Percentiles rank a stretch among this genome's conserved stretches.
phyloP scores from a whole-genome alignment of 2,797 vertebrate genomes.

The Ficedula albicollis region DNA sequence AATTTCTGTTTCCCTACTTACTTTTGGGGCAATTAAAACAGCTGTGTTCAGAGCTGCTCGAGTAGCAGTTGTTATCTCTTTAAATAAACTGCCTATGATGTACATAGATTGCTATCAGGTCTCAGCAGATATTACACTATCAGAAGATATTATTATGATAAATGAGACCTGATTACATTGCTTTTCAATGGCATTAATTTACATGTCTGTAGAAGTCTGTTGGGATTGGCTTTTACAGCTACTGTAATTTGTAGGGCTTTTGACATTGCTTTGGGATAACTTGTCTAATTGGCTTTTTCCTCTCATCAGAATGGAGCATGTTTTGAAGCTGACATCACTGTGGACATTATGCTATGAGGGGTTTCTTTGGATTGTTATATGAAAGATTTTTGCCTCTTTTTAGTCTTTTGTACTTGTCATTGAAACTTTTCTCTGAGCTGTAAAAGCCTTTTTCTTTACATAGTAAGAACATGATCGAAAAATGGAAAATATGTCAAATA shows the following conservation, averaged over 20 bases:
- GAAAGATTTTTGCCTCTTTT: slow-evolving; percentile 29
- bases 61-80: slow-evolving; percentile 65
- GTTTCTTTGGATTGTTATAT: slow-evolving; percentile 53
- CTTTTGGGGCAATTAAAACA: slow-evolving; percentile 67
- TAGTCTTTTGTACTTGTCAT: slow-evolving; percentile 57
- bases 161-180: slow-evolving; percentile 78
- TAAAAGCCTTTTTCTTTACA: not conserved
- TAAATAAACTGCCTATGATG: slow-evolving; percentile 63
- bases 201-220: slow-evolving; percentile 77
- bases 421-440: slow-evolving; percentile 39
- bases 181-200: slow-evolving; percentile 78
- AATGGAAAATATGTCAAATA: slow-evolving; percentile 1
- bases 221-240: slow-evolving; percentile 71
- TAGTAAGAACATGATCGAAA: not conserved
- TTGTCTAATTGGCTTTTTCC: slow-evolving; percentile 65
- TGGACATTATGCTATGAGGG: slow-evolving; percentile 42
- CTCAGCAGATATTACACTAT: slow-evolving; percentile 74
- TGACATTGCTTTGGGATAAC: slow-evolving; percentile 72
- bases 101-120: slow-evolving; percentile 58
- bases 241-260: slow-evolving; percentile 69
- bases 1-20: slow-evolving; percentile 53
- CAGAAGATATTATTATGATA: slow-evolving; percentile 75
- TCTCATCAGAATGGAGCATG: slow-evolving; percentile 58
- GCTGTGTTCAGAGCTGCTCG: slow-evolving; percentile 50
- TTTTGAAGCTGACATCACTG: slow-evolving; percentile 66